These are phyloP conservation scores for Nycticorax nycticorax DNA, from an alignment of 2,113 vertebrate genomes.

Conservation along the genomic window DNA sequence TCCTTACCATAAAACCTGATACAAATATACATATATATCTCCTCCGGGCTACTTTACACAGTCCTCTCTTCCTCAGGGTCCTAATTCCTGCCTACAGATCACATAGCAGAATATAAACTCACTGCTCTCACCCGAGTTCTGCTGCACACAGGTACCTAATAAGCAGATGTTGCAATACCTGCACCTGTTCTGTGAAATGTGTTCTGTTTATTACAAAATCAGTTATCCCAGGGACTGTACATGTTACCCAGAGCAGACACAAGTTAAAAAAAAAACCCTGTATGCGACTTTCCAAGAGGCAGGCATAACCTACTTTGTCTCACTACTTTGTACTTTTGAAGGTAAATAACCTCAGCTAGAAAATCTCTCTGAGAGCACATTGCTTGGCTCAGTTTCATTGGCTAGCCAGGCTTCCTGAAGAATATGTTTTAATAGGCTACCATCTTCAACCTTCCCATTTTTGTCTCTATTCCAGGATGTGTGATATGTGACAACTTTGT, in stretches of 20 bases:
- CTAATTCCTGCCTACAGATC: not conserved
- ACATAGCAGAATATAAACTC: not conserved
- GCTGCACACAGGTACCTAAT: not conserved
- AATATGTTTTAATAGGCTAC: slow-evolving; percentile 10
- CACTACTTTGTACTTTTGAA: not conserved
- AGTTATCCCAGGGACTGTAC: not conserved
- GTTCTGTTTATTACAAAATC: not conserved
- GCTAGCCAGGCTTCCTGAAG: not conserved
- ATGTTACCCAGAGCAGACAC: not conserved
- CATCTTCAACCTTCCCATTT: slow-evolving; percentile 27
- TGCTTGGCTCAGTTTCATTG: not conserved
- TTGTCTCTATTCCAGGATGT: not conserved
- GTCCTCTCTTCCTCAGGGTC: not conserved
- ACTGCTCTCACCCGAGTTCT: not conserved
- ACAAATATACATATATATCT: not conserved
- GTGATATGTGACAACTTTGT: not conserved
- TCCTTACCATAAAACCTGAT: not conserved
- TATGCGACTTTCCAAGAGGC: not conserved
- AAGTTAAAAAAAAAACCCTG: not conserved
- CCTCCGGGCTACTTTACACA: not conserved
- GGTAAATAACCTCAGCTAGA: not conserved
- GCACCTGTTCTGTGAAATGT: not conserved
- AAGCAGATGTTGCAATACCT: not conserved
- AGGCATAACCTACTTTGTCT: not conserved
- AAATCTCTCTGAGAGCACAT: not conserved